Evolutionary conservation across 2,797 vertebrate species (phyloP).

Genomic region (Aulostomus chinensis): DNA sequence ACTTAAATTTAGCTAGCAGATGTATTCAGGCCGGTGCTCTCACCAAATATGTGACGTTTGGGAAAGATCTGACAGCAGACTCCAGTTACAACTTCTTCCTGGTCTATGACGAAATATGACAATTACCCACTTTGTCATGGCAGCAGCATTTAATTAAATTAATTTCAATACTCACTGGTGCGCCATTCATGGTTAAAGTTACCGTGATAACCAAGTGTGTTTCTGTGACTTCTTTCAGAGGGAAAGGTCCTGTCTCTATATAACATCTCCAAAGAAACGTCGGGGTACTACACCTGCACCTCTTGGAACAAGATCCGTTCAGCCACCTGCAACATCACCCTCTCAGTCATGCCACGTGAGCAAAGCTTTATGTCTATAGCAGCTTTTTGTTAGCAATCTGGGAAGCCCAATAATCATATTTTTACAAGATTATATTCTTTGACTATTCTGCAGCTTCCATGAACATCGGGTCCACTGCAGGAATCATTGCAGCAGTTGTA

Average conservation of each 20-base stretch:
- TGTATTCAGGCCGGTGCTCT: no score
- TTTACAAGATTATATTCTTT: no score
- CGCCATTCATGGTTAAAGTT: not conserved
- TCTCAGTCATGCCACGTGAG: conserved; percentile 80
- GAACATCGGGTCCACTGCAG: conserved; percentile 83
- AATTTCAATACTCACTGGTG: no score
- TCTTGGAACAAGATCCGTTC: conserved; percentile 80
- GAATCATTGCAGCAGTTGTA: conserved; percentile 75
- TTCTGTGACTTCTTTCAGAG: conserved; percentile 52
- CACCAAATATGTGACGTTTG: no score
- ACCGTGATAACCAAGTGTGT: not conserved
- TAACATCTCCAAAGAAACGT: conserved; percentile 84
- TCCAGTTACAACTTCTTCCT: no score
- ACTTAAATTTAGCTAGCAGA: no score
- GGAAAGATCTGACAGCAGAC: no score
- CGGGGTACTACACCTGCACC: conserved; percentile 87
- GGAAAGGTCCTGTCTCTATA: conserved; percentile 79
- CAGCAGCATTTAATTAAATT: no score
- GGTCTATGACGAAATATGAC: no score
- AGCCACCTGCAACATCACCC: conserved; percentile 83
- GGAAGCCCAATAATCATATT: no score
- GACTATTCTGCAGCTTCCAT: conserved; percentile 81
- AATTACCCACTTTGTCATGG: no score
- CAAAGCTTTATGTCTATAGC: not conserved
- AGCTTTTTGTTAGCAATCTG: not conserved